These are phyloP conservation scores for Chironomus tepperi DNA, from an alignment of 1,140 invertebrate species.

Conservation along the genomic window DNA sequence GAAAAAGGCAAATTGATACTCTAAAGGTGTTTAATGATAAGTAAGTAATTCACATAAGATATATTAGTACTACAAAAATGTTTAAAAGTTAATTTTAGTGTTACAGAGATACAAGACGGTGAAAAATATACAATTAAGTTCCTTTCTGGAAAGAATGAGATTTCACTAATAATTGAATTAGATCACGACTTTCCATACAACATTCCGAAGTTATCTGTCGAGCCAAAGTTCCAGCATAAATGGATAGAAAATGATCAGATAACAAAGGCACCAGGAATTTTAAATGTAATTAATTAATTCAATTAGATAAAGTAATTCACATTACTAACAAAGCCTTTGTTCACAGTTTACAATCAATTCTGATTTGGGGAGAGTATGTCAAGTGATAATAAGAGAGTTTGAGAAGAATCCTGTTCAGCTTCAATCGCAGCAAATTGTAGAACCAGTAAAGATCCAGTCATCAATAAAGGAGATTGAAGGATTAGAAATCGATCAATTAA, in stretches of 20 bases:
- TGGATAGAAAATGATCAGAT: slow-evolving; percentile 61
- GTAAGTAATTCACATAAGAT: slow-evolving; percentile 33
- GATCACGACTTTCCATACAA: slow-evolving; percentile 62
- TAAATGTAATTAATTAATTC: slow-evolving; percentile 51
- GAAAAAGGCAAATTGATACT: slow-evolving; percentile 60
- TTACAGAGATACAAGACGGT: slow-evolving; percentile 57
- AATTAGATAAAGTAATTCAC: neutral
- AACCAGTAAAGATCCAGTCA: slow-evolving; percentile 59
- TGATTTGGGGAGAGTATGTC: slow-evolving; percentile 66
- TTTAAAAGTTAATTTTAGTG: slow-evolving; percentile 43
- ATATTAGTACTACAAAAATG: too few relatives aligned
- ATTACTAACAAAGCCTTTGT: slow-evolving; percentile 28
- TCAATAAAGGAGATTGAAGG: slow-evolving; percentile 58
- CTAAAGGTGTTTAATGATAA: slow-evolving; percentile 59
- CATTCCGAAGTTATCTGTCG: slow-evolving; percentile 58
- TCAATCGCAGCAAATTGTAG: slow-evolving; percentile 26
- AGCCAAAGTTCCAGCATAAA: slow-evolving; percentile 53
- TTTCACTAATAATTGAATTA: slow-evolving; percentile 54
- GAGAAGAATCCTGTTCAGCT: slow-evolving; percentile 51
- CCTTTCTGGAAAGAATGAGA: slow-evolving; percentile 47
- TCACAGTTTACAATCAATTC: slow-evolving; percentile 61
- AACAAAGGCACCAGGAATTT: slow-evolving; percentile 55
- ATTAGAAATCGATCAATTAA: slow-evolving; percentile 48
- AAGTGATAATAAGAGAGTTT: slow-evolving; percentile 67
- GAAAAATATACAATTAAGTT: slow-evolving; percentile 64